Evolutionary conservation across 2,113 vertebrate genomes (phyloP).

Genomic region (Amphiprion ocellaris): DNA sequence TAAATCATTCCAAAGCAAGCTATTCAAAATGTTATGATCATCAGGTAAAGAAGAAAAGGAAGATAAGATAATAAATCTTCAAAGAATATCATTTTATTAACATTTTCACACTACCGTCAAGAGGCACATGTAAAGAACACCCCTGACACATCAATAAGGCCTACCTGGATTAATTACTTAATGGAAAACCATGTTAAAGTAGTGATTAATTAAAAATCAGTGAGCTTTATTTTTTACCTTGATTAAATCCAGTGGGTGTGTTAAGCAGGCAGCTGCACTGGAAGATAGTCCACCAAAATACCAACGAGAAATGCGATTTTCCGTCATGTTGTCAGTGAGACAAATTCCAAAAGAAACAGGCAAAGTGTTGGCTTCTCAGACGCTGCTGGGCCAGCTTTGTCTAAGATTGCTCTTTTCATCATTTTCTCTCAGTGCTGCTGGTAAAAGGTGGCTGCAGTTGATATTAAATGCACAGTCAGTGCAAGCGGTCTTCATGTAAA

Average conservation of each 20-base stretch:
- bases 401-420: background rate
- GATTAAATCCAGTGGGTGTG: constrained; percentile 53
- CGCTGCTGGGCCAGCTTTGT: constrained; percentile 6
- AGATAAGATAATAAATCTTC: background rate
- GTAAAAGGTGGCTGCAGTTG: background rate
- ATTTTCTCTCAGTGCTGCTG: background rate
- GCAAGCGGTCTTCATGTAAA: background rate
- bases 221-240: constrained; percentile 23
- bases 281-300: constrained; percentile 43
- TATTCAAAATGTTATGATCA: background rate
- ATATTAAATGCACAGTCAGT: background rate
- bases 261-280: constrained; percentile 23
- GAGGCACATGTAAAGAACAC: background rate
- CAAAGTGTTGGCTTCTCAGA: constrained; percentile 9
- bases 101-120: constrained; percentile 21
- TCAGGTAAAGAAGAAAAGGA: no score
- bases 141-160: constrained; percentile 22
- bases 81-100: background rate
- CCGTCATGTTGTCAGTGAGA: constrained; percentile 31
- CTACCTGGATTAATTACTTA: background rate
- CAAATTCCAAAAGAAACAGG: constrained; percentile 13
- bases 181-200: background rate
- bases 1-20: background rate
- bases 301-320: constrained; percentile 24
- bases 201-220: background rate